These are phyloP conservation scores for Neopelma chrysocephalum DNA, from an alignment of 2,797 vertebrate genomes.

Conservation along the genomic window DNA sequence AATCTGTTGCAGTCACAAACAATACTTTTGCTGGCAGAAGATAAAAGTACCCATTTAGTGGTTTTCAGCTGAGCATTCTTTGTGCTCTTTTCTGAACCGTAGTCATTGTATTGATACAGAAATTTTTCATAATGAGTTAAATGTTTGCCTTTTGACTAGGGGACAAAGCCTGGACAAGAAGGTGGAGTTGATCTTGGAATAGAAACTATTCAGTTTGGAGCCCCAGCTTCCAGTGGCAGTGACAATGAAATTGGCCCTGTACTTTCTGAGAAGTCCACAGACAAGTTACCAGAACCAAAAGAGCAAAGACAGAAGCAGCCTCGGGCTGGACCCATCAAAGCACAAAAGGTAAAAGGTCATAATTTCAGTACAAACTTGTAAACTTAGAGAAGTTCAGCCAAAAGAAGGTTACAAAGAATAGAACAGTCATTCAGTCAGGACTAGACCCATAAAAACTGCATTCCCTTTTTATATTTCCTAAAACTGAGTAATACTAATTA, in stretches of 20 bases:
- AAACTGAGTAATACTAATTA: not conserved
- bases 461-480: not conserved
- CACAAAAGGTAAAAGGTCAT: conserved; percentile 87
- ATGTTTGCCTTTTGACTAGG: conserved; percentile 74
- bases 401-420: not conserved
- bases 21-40: not conserved
- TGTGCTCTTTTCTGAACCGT: not conserved
- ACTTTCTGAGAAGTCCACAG: conserved; percentile 84
- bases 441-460: not conserved
- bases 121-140: not conserved
- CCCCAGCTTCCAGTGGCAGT: conserved; percentile 92
- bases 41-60: not conserved
- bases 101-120: not conserved
- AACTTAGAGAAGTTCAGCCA: not conserved
- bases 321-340: conserved; percentile 94
- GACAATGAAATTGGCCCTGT: conserved; percentile 91
- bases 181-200: conserved; percentile 86
- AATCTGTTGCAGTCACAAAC: not conserved
- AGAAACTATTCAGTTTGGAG: conserved; percentile 96
- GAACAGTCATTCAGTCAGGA: not conserved
- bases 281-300: conserved; percentile 95
- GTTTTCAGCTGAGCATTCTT: not conserved
- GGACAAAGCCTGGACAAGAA: conserved; percentile 84
- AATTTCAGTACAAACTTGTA: not conserved
- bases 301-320: conserved; percentile 97